Conservation (phyloP, 2,113 vertebrate genomes). For the Procavia capensis region DNA sequence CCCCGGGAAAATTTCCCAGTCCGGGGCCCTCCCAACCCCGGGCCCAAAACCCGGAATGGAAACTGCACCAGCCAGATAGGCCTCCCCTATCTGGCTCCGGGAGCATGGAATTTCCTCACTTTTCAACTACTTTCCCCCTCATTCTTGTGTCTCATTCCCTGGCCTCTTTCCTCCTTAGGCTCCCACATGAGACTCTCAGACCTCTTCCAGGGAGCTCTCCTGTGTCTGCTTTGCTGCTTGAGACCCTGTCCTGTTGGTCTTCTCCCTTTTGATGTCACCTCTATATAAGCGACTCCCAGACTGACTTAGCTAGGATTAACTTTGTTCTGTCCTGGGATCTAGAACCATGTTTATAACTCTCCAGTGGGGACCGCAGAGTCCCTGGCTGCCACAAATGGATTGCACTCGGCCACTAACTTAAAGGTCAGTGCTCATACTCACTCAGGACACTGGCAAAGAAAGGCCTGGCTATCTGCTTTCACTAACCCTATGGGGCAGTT, state of each 20-base stretch:
- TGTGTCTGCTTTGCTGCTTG: fast-evolving
- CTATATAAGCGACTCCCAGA: background rate
- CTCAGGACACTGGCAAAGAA: too few species aligned
- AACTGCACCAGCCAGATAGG: background rate
- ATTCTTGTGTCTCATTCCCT: background rate
- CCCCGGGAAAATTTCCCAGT: background rate
- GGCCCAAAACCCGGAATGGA: background rate
- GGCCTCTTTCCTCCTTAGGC: background rate
- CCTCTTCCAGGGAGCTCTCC: background rate
- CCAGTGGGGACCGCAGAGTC: background rate
- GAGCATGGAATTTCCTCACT: background rate
- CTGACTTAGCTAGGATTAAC: background rate
- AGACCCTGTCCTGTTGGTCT: too few species aligned
- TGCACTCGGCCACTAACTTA: too few species aligned
- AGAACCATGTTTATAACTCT: background rate
- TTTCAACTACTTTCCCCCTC: background rate
- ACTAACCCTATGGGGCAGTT: too few species aligned
- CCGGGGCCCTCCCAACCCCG: background rate
- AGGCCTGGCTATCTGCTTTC: too few species aligned
- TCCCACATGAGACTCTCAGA: background rate
- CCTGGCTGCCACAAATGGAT: too few species aligned
- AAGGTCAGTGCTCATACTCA: too few species aligned
- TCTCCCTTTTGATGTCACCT: background rate
- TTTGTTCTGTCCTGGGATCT: background rate
- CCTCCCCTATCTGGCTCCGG: background rate